phyloP scores from a whole-genome alignment of 2,888 invertebrate species.

The Watsonalla cultraria region DNA sequence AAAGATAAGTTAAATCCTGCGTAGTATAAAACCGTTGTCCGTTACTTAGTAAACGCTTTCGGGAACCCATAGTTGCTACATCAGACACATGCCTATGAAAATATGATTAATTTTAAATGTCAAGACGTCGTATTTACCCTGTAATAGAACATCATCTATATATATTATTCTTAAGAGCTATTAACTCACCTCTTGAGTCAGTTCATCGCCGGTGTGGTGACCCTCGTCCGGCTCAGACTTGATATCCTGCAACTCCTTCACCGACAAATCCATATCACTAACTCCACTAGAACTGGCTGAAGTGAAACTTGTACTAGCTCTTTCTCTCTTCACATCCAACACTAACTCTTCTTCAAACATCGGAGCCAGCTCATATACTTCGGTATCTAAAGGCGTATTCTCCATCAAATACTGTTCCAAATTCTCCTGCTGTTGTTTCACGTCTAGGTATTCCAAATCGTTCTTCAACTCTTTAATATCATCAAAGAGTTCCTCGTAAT shows the following conservation, averaged over 20 bases:
- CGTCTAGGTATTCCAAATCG: constrained; percentile 63
- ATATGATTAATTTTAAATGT: too few relatives aligned
- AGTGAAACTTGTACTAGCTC: constrained; percentile 74
- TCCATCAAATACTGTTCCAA: constrained; percentile 65
- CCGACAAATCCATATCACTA: constrained; percentile 65
- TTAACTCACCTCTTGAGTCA: constrained; percentile 72
- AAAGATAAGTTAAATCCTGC: too few relatives aligned
- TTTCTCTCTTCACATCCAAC: constrained; percentile 63
- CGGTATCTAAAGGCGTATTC: constrained; percentile 63
- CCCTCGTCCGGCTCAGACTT: constrained; percentile 70
- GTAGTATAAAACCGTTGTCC: too few relatives aligned
- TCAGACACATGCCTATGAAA: too few relatives aligned
- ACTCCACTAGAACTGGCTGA: constrained; percentile 71
- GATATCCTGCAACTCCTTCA: constrained; percentile 49
- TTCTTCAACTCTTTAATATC: constrained; percentile 57
- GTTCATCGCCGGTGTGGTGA: constrained; percentile 67
- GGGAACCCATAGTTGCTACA: too few relatives aligned
- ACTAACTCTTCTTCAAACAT: constrained; percentile 66
- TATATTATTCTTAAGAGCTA: background rate
- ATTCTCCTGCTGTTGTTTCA: constrained; percentile 60
- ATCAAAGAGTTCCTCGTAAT: constrained; percentile 67
- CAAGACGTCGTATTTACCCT: background rate
- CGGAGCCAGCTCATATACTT: constrained; percentile 58
- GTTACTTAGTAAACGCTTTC: too few relatives aligned
- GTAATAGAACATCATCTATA: background rate